Conservation (phyloP, 2,888 invertebrate genomes). For the Brenthis hecate region DNA sequence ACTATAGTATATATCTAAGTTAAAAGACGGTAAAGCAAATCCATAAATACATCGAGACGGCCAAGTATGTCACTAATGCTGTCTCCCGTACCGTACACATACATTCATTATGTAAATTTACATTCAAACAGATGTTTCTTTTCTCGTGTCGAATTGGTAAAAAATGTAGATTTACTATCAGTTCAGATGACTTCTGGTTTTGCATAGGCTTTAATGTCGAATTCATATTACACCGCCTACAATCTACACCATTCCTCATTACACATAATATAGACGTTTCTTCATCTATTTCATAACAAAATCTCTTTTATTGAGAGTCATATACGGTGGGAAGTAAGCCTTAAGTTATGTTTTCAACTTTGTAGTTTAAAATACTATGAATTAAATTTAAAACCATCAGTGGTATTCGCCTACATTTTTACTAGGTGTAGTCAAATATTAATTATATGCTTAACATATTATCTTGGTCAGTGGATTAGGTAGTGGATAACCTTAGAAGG, state of each 20-base stretch:
- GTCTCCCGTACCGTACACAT: slow-evolving; percentile 42
- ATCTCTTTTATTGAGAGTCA: neutral
- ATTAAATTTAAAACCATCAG: neutral
- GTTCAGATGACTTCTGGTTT: slow-evolving; percentile 19
- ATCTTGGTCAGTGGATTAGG: slow-evolving; percentile 15
- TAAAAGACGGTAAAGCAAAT: slow-evolving; percentile 50
- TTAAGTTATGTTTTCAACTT: too few species aligned
- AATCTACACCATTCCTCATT: slow-evolving; percentile 41
- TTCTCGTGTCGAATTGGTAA: slow-evolving; percentile 21
- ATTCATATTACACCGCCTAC: slow-evolving; percentile 64
- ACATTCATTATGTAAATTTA: slow-evolving; percentile 31
- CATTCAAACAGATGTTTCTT: slow-evolving; percentile 48
- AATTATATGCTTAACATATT: neutral
- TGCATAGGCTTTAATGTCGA: slow-evolving; percentile 45
- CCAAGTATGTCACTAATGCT: slow-evolving; percentile 63
- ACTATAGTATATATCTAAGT: slow-evolving; percentile 47
- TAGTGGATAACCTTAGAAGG: slow-evolving; percentile 49
- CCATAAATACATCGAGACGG: slow-evolving; percentile 64
- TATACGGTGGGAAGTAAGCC: too few species aligned
- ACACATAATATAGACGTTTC: slow-evolving; percentile 54
- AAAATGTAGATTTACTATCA: slow-evolving; percentile 19
- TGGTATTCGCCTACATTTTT: neutral
- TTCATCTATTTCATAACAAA: slow-evolving; percentile 56
- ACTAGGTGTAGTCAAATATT: neutral
- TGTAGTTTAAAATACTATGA: too few species aligned